Evolutionary conservation across 1,140 invertebrate genomes (phyloP).

Genomic region (Antheraea pernyi): DNA sequence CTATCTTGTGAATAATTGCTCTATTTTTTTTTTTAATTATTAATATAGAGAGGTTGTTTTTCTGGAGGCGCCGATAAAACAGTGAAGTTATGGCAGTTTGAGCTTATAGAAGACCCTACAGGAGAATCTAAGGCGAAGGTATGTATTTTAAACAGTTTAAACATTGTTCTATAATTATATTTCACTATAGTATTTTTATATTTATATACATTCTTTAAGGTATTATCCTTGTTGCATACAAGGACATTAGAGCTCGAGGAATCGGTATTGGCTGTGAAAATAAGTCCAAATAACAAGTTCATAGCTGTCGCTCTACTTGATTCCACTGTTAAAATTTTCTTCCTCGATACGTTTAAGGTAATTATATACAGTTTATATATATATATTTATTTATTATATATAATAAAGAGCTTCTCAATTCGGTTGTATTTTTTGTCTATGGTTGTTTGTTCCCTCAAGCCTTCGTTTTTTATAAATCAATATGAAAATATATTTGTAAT

Average conservation of each 20-base stretch:
- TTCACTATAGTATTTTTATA: neutral
- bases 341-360: slow-evolving; percentile 95
- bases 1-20: neutral
- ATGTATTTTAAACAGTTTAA: slow-evolving; percentile 3
- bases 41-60: slow-evolving; percentile 88
- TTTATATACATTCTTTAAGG: slow-evolving; percentile 52
- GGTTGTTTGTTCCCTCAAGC: no score
- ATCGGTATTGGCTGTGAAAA: slow-evolving; percentile 88
- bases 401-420: no score
- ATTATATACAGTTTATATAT: neutral
- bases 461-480: no score
- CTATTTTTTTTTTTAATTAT: slow-evolving; percentile 17
- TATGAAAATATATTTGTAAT: no score
- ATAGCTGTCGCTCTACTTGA: slow-evolving; percentile 95
- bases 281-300: slow-evolving; percentile 93
- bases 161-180: slow-evolving; percentile 1
- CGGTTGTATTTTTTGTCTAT: no score
- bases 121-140: slow-evolving; percentile 80
- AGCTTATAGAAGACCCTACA: slow-evolving; percentile 86
- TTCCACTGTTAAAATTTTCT: slow-evolving; percentile 97
- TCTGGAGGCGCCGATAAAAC: slow-evolving; percentile 93
- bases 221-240: slow-evolving; percentile 89
- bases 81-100: slow-evolving; percentile 97
- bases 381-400: no score
- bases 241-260: slow-evolving; percentile 93